Base-by-base conservation (phyloP, 2,888 invertebrate species). In the Tubulanus polymorphus region DNA sequence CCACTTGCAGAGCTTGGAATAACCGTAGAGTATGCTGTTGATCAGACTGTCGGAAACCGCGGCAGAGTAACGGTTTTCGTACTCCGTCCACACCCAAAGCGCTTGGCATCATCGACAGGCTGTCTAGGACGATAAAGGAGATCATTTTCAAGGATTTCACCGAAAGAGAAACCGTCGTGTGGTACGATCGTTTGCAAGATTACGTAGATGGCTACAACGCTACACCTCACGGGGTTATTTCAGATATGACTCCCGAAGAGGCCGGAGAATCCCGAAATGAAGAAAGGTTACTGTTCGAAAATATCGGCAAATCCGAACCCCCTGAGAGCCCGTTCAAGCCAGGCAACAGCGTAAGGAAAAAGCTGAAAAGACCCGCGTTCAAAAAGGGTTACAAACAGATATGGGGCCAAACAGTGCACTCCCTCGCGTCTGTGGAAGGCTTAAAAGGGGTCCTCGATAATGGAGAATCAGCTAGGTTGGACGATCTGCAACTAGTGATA, bases 381-480 rank as follows among this genome's bases (percentile, higher is more conserved):
- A 41, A 15, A 15, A 41, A 41, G 41, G 41, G 41, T 5, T 41
- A 41, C 41, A 41, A 41, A 23, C 41, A 15, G 41, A 41, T 41
- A 41, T 41, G 15, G 41, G 6, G 20, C 15, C 20, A 41, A 5
- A 8, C 6, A 23, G 41, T 41, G 6, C 15, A 41, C 41, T 18
- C 18, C 20, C 6, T 15, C 20, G 41, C 15, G 41, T 41, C 6
- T 23, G 41, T 41, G 41, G 20, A 18, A 5, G 6, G 5, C 41
- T 41, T 5, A n/a, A n/a, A n/a, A 23, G 41, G n/a, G n/a, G n/a
- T n/a, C n/a, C n/a, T n/a, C n/a, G n/a, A n/a, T 8, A 23, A 41
- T 15, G 41, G 23, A 5, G 6, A 8, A 5, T 8, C 6, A 23
- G 41, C 23, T 5, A 18, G 41, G 6, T 23, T 41, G 20, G 41